Conservation (phyloP, 2,113 vertebrate species). For the Anthoscopus minutus region DNA sequence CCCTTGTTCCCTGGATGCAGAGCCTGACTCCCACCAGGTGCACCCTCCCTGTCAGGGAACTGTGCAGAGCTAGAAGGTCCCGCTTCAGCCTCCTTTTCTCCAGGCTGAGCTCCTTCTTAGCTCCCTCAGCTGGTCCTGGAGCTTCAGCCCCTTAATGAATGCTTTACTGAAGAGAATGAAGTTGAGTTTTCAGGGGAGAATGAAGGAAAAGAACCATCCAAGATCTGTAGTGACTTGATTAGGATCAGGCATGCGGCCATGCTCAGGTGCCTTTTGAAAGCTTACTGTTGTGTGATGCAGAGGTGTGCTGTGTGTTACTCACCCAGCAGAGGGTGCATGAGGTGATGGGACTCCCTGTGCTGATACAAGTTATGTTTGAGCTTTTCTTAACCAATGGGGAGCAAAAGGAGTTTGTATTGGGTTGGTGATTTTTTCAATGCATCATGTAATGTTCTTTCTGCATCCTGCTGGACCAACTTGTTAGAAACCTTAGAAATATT, state of each 20-base stretch:
- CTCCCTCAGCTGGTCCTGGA: no score
- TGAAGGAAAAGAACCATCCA: neutral
- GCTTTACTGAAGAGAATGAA: neutral
- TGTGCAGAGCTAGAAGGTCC: neutral
- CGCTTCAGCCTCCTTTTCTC: neutral
- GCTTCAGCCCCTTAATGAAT: no score
- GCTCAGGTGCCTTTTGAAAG: neutral
- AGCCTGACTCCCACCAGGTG: rapidly evolving
- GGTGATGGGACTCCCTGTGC: neutral
- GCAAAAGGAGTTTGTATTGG: neutral
- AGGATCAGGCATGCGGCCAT: neutral
- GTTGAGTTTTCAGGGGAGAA: neutral
- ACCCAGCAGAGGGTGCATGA: neutral
- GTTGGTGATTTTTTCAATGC: neutral
- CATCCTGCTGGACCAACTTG: neutral
- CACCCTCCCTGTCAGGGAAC: neutral
- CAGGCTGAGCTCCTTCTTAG: neutral
- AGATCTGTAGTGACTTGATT: neutral
- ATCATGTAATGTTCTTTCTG: neutral
- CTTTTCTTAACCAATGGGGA: neutral
- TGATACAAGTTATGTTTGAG: neutral
- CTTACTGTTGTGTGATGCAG: rapidly evolving
- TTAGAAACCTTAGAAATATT: neutral
- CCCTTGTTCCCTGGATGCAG: neutral
- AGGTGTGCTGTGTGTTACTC: neutral